Evolutionary conservation across 2,888 invertebrate genomes (phyloP).

Genomic region (Sericinus montela): DNA sequence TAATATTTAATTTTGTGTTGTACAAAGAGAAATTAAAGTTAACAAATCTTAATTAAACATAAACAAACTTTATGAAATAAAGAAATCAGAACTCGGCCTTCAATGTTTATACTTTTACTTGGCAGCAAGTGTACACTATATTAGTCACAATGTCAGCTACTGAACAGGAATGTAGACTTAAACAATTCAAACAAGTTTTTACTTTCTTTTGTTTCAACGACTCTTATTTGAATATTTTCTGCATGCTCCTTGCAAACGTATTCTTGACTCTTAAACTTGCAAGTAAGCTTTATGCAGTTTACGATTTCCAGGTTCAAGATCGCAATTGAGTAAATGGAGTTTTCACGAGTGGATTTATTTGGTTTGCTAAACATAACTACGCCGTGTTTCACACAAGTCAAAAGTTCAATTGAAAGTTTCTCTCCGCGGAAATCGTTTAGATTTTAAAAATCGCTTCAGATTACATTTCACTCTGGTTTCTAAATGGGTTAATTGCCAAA

Average conservation of each 20-base stretch:
- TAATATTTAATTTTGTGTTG: too few species aligned
- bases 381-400: constrained; percentile 5
- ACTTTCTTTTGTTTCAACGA: constrained; percentile 42
- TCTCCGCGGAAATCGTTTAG: not conserved
- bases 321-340: not conserved
- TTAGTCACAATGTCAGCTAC: constrained; percentile 45
- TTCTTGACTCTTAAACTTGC: constrained; percentile 4
- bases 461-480: not conserved
- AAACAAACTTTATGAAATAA: not conserved
- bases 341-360: constrained; percentile 11
- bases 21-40: too few species aligned
- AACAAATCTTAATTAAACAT: too few species aligned
- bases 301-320: constrained; percentile 9
- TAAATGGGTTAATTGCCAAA: not conserved
- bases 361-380: constrained; percentile 3
- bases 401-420: constrained; percentile 15
- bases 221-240: constrained; percentile 1
- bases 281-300: not conserved
- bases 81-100: constrained; percentile 10
- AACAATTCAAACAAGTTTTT: constrained; percentile 40
- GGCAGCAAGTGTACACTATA: constrained; percentile 30
- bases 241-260: not conserved
- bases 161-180: constrained; percentile 29
- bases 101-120: constrained; percentile 26
- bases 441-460: not conserved